Base-by-base conservation (phyloP, 2,113 vertebrate species). In the Bolborhynchus lineola region DNA sequence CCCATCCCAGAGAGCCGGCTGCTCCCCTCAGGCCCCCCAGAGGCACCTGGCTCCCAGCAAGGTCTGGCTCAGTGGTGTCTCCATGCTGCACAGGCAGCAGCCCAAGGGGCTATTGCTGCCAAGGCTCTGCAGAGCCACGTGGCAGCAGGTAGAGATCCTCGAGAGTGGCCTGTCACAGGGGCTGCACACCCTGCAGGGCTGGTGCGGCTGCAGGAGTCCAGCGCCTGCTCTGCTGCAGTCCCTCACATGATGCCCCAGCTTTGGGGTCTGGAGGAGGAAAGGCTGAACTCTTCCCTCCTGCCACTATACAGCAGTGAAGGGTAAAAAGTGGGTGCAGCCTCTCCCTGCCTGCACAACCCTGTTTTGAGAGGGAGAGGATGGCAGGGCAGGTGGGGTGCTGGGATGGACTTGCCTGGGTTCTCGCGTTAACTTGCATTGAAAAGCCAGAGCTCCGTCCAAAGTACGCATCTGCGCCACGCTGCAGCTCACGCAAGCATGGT, bases 81-180 rank as follows among this genome's bases (percentile, higher is more conserved):
- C 44, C 24, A 3, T 2, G 47, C 57, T 6, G 23, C 70, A 53
- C 20, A 69, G 55, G 65, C 70, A 69, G 88, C 91, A 80, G 89
- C 89, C 72, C 23, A 23, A n/a, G 37, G 50, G 41, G 41, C 39
- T 21, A 7, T 5, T 3, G 70, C 93, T 93, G 81, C 95, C 69
- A 86, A 55, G 20, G 74, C 42, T 92, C 74, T 6, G 2, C 50
- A 44, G 52, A 64, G 88, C 90, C 93, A 96, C 88, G 91, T 93
- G 95, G 96, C 96, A 94, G 78, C 69, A 89, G 64, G 84, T 74
- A 42, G 55, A 52, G 44, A 67, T 65, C 74, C 26, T 44, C 0
- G 24, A 37, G 53, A 19, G 31, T 11, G 4, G 60, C 44, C 72
- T n/a, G 86, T 7, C 86, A 8, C 35, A 7, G 68, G 16, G 63